Conservation (phyloP, 2,888 invertebrate species). For the Chrysodeixis includens region DNA sequence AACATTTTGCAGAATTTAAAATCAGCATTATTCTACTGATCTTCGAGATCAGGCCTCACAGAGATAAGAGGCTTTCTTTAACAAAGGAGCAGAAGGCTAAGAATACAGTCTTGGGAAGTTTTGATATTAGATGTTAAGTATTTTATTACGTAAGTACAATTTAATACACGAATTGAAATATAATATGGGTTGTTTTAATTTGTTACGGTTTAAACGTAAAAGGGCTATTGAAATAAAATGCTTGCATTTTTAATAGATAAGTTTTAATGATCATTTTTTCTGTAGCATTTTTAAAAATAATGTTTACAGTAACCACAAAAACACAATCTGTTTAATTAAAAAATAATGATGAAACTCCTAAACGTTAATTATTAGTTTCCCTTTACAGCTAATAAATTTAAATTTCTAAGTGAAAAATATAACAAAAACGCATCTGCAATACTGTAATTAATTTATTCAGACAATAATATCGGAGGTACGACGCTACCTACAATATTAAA, state of each 20-base stretch:
- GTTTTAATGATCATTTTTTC: slow-evolving; percentile 87
- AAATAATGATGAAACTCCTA: slow-evolving; percentile 76
- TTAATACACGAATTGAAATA: not conserved
- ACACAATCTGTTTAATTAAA: slow-evolving; percentile 73
- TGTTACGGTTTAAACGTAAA: too few relatives aligned
- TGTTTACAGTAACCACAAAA: slow-evolving; percentile 83
- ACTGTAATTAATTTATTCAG: slow-evolving; percentile 69
- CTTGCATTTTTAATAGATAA: slow-evolving; percentile 79
- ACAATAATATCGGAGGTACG: slow-evolving; percentile 73
- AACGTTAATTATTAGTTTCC: slow-evolving; percentile 73
- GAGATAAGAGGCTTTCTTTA: too few relatives aligned
- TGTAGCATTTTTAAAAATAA: slow-evolving; percentile 85
- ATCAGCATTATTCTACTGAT: too few relatives aligned
- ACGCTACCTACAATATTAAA: slow-evolving; percentile 70
- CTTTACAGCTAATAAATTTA: slow-evolving; percentile 77
- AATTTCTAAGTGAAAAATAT: slow-evolving; percentile 79
- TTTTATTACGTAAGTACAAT: not conserved
- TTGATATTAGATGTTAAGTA: not conserved
- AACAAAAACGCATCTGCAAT: slow-evolving; percentile 78
- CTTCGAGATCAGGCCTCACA: too few relatives aligned
- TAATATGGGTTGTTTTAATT: not conserved
- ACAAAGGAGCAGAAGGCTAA: too few relatives aligned
- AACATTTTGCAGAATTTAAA: too few relatives aligned
- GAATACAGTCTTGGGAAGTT: too few relatives aligned
- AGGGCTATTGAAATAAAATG: slow-evolving; percentile 59